phyloP scores from a whole-genome alignment of 2,797 vertebrate genomes.

The Rhynchotus rufescens region DNA sequence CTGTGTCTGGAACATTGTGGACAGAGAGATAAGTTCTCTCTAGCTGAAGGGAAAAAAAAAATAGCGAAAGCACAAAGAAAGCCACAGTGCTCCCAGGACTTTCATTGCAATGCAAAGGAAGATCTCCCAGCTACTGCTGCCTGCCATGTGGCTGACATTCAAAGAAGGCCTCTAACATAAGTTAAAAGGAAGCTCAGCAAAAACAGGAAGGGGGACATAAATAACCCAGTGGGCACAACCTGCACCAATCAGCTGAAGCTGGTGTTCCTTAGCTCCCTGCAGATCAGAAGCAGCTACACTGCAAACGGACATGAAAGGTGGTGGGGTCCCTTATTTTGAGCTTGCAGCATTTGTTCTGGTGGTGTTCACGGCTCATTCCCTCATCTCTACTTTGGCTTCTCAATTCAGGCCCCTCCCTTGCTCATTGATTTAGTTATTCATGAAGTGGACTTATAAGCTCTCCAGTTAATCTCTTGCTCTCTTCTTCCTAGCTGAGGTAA shows the following conservation, averaged over 20 bases:
- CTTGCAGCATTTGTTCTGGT: not conserved
- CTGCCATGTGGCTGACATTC: not conserved
- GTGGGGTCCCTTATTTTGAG: not conserved
- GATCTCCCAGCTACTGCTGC: not conserved
- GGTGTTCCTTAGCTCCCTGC: not conserved
- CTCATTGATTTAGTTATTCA: conserved; percentile 52
- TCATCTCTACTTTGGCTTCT: not conserved
- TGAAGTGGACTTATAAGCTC: not conserved
- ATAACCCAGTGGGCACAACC: not conserved
- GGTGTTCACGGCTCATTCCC: not conserved
- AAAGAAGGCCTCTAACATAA: not conserved
- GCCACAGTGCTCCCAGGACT: not conserved
- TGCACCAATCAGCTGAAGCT: not conserved
- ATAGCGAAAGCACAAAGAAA: not conserved
- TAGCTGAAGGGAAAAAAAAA: not conserved
- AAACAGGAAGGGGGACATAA: not conserved
- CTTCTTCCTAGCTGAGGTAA: not conserved
- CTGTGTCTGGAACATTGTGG: not conserved
- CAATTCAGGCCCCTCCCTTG: not conserved
- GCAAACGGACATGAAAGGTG: not conserved
- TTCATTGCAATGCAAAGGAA: not conserved
- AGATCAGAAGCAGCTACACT: not conserved
- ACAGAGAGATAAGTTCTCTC: not conserved
- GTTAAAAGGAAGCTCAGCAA: not conserved
- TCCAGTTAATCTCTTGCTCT: conserved; percentile 39